Evolutionary conservation across 2,888 invertebrate species (phyloP).

Genomic region (Cheiracanthium punctorium): DNA sequence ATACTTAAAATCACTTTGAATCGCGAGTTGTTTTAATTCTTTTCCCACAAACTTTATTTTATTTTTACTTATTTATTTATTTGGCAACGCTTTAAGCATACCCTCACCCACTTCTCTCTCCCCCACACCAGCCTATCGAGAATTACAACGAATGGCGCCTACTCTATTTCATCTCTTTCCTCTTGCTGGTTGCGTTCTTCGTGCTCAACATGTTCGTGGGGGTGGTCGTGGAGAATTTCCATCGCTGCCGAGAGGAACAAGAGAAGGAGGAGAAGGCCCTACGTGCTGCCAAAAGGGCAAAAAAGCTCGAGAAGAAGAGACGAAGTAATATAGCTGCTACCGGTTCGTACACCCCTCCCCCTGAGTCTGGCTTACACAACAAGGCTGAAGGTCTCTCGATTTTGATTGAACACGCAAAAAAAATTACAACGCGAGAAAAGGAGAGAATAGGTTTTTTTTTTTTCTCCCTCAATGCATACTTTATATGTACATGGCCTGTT

Average conservation of each 20-base stretch:
- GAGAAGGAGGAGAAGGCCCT: slow-evolving; percentile 97
- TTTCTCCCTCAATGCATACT: too few relatives aligned
- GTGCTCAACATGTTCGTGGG: slow-evolving; percentile 99
- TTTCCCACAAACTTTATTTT: too few relatives aligned
- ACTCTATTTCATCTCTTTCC: slow-evolving; percentile 98
- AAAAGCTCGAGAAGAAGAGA: slow-evolving; percentile 96
- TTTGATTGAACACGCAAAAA: too few relatives aligned
- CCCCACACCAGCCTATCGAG: slow-evolving; percentile 96
- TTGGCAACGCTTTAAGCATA: too few relatives aligned
- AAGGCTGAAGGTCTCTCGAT: neutral
- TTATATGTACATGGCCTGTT: too few relatives aligned
- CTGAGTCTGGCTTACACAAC: slow-evolving; percentile 74
- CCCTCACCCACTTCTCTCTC: too few relatives aligned
- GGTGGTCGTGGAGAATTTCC: slow-evolving; percentile 99
- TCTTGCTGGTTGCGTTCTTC: slow-evolving; percentile 98
- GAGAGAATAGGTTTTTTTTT: too few relatives aligned
- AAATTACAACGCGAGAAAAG: too few relatives aligned
- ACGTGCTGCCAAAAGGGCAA: slow-evolving; percentile 91
- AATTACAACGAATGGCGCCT: slow-evolving; percentile 99
- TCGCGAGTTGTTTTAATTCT: too few relatives aligned
- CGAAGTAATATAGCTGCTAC: slow-evolving; percentile 82
- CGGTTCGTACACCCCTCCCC: slow-evolving; percentile 73
- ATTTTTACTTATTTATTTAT: too few relatives aligned
- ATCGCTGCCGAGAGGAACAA: slow-evolving; percentile 98
- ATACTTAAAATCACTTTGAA: too few relatives aligned